These are phyloP conservation scores for Epizoanthus rinbou DNA, from an alignment of 92 coral and sea anemone genomes.

Conservation along the genomic window DNA sequence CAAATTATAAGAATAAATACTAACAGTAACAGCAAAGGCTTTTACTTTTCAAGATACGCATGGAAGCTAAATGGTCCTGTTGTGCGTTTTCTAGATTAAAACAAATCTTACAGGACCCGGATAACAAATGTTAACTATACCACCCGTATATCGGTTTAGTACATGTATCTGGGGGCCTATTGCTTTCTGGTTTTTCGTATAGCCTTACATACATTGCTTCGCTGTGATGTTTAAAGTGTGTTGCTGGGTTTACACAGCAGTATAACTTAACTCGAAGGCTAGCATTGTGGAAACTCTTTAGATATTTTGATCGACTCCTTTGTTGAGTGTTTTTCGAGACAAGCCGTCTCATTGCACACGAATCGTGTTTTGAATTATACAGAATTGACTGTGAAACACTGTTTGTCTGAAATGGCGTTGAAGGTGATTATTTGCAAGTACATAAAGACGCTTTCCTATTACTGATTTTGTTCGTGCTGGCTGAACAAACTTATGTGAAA, in stretches of 20 bases:
- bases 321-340: background rate
- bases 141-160: no score
- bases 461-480: constrained; percentile 1
- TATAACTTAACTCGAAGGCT: background rate
- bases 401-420: background rate
- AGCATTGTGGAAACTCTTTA: no score
- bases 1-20: no score
- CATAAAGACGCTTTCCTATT: background rate
- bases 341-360: background rate
- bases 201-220: background rate
- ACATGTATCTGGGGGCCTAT: background rate
- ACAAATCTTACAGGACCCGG: no score
- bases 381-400: background rate
- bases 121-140: no score
- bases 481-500: constrained; percentile 18
- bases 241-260: constrained; percentile 21
- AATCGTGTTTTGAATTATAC: background rate
- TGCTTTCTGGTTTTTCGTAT: background rate
- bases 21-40: no score
- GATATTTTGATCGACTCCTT: background rate
- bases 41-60: no score
- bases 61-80: no score
- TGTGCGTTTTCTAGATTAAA: no score
- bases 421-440: background rate
- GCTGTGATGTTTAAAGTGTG: background rate